These are phyloP conservation scores for Actenoides hombroni DNA, from an alignment of 2,113 vertebrate genomes.

Conservation along the genomic window DNA sequence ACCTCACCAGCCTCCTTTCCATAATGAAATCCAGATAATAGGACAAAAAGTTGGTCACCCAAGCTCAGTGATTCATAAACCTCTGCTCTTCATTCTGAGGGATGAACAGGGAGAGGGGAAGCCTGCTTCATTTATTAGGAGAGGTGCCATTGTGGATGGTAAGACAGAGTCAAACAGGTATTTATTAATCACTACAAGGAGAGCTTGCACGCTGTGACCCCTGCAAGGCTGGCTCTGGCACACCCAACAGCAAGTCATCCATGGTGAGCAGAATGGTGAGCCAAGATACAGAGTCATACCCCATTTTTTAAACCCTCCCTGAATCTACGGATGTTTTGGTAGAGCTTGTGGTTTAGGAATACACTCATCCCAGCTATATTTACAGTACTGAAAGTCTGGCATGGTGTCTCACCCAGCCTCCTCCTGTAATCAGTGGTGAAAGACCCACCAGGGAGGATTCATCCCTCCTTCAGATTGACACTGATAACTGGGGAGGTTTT, in stretches of 20 bases:
- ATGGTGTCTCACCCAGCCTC: neutral
- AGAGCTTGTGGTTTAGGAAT: neutral
- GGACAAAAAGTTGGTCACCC: neutral
- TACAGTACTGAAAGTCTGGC: neutral
- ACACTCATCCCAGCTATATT: neutral
- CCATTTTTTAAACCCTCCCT: neutral
- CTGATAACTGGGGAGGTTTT: neutral
- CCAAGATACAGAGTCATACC: neutral
- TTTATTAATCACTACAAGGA: neutral
- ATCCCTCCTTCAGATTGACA: neutral
- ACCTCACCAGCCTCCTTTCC: neutral
- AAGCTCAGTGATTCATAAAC: neutral
- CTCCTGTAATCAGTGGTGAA: neutral
- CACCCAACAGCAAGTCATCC: neutral
- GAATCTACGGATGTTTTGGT: neutral
- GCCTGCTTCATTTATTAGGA: neutral
- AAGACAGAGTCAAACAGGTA: neutral
- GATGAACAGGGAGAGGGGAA: neutral
- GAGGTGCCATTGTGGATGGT: neutral
- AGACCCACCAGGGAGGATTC: neutral
- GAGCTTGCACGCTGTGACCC: accelerated
- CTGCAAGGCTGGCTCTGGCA: neutral
- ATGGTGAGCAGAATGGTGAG: neutral
- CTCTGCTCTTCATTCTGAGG: neutral
- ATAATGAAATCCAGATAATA: neutral